Percentiles rank a stretch among this genome's conserved stretches.
Evolutionary conservation across 2,113 vertebrate species (phyloP).

Genomic region (Pseudopodoces humilis): DNA sequence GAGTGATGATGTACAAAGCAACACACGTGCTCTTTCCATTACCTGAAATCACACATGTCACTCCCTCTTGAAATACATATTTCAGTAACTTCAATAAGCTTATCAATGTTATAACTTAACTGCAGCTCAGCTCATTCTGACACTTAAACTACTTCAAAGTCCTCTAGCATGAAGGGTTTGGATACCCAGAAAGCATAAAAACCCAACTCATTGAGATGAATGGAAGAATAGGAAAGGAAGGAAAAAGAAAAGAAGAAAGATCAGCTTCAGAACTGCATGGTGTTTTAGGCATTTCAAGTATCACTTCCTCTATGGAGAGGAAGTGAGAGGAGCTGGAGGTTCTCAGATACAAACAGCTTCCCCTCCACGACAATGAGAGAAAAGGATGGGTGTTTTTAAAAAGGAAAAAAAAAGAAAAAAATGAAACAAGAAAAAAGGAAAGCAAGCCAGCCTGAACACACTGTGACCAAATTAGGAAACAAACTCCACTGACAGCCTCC

Average conservation of each 20-base stretch:
- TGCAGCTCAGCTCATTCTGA: neutral
- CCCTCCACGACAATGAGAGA: slow-evolving; percentile 36
- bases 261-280: neutral
- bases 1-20: neutral
- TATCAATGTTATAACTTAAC: neutral
- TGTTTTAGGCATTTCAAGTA: slow-evolving; percentile 25
- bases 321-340: slow-evolving; percentile 63
- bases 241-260: neutral
- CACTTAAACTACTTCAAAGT: neutral
- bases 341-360: slow-evolving; percentile 67
- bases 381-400: slow-evolving; percentile 25
- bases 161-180: neutral
- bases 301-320: slow-evolving; percentile 67
- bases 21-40: rapidly evolving
- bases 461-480: slow-evolving; percentile 82
- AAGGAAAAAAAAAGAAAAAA: neutral
- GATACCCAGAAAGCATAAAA: neutral
- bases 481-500: slow-evolving; percentile 50
- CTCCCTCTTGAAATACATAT: neutral
- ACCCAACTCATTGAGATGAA: neutral
- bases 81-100: neutral
- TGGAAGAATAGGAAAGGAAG: neutral
- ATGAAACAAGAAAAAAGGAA: slow-evolving; percentile 26
- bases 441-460: slow-evolving; percentile 62
- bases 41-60: neutral